Evolutionary conservation across 2,113 vertebrate species (phyloP).

Genomic region (Penelope pileata): DNA sequence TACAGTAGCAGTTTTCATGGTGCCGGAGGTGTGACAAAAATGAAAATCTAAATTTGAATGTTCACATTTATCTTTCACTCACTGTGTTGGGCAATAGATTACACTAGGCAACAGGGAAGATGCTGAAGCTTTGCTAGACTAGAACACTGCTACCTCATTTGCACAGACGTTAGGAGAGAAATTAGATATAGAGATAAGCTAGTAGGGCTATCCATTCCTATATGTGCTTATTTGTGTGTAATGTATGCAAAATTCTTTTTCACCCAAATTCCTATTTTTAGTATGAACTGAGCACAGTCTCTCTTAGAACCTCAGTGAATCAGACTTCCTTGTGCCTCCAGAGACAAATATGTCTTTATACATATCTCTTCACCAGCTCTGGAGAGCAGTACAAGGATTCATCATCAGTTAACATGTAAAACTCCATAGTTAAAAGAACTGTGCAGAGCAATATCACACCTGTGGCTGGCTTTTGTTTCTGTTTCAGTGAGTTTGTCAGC

Average conservation of each 20-base stretch:
- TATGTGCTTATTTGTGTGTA: background rate
- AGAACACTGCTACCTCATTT: background rate
- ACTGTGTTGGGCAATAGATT: background rate
- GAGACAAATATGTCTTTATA: conserved; percentile 4
- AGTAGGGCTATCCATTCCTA: background rate
- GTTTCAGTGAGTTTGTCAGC: background rate
- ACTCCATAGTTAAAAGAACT: background rate
- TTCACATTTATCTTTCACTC: background rate
- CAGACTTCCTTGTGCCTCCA: background rate
- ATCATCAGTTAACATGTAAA: background rate
- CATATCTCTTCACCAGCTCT: accelerated
- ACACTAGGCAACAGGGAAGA: background rate
- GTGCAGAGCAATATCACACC: background rate
- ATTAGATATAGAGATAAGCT: background rate
- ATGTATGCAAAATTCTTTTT: background rate
- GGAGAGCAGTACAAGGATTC: background rate
- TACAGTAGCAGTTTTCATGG: background rate
- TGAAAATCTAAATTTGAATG: background rate
- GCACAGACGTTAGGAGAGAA: background rate
- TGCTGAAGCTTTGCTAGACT: background rate
- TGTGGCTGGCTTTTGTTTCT: background rate
- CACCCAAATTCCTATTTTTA: background rate
- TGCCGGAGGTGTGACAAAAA: background rate
- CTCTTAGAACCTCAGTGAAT: background rate
- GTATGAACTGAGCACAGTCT: background rate